phyloP scores from a whole-genome alignment of 2,113 vertebrate species.

The Lota lota region DNA sequence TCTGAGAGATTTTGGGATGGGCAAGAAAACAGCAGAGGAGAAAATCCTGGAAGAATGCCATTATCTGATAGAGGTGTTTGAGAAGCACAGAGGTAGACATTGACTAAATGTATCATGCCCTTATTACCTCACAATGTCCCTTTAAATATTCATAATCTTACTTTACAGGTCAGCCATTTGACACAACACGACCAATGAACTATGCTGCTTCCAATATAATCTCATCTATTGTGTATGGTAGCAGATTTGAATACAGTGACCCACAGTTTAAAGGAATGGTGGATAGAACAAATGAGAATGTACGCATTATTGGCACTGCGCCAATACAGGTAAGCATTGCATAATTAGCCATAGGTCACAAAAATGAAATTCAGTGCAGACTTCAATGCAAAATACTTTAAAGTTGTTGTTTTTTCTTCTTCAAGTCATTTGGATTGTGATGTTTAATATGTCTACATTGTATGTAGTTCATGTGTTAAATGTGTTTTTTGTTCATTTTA shows the following conservation, averaged over 20 bases:
- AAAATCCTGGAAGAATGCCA: slow-evolving; percentile 60
- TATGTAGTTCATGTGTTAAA: neutral
- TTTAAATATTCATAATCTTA: neutral
- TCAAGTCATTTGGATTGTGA: neutral
- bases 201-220: slow-evolving; percentile 71
- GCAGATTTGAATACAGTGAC: slow-evolving; percentile 70
- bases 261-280: slow-evolving; percentile 53
- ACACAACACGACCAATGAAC: slow-evolving; percentile 45
- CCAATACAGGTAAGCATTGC: slow-evolving; percentile 43
- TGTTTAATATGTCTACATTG: no score
- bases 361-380: neutral
- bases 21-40: slow-evolving; percentile 51
- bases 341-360: neutral
- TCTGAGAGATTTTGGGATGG: slow-evolving; percentile 70
- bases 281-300: slow-evolving; percentile 35
- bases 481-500: neutral
- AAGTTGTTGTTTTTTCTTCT: no score
- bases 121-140: neutral
- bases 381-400: neutral
- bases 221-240: slow-evolving; percentile 68
- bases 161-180: slow-evolving; percentile 60
- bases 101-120: neutral
- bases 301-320: slow-evolving; percentile 39
- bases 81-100: slow-evolving; percentile 34
- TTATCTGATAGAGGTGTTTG: slow-evolving; percentile 40